Evolutionary conservation across 2,888 invertebrate species (phyloP), one percentile per base, ranked within the genome.

Genomic region (Chrysolina americana): DNA sequence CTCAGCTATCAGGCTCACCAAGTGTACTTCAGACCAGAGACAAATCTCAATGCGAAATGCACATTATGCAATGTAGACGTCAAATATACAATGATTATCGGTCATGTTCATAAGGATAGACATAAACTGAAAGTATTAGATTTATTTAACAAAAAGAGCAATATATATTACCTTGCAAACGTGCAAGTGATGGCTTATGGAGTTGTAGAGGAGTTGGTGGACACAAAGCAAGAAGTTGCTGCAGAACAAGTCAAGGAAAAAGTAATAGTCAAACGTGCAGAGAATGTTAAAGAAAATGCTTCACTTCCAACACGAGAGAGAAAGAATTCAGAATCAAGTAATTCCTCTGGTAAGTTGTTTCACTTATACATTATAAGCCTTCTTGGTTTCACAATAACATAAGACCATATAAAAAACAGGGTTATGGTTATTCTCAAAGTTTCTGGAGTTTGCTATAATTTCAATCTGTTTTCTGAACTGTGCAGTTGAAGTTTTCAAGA

Each of bases 1-100:
- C 48, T 71, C 0, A 28, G 50, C 6, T 80, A 80, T 74, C 86
- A 86, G 71, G 81, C 84, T 8, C 85, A 86, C 74, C 86, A 86
- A 79, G 79, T 83, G 13, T 83, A 82, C 77, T 85, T 86, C 72
- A 68, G 74, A 19, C 83, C 83, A 15, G 74, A 78, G 19, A 36
- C 68, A 15, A 59, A 53, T 21, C 36, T 50, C 19, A 59, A 19
- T 28, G 41, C 78, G 5, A 79, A 63, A 68, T 85, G 83, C 76
- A 65, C 73, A 62, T 65, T 84, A 36, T 85, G 85, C 71, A 68
- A 74, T n/a, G 56, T 50, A 8, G 53, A 44, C 56, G 69, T 81
- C 0, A 56, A 72, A 13, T 69, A 74, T 56, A 56, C 68, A 19
- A 65, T 74, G 41, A 50, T 82, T 0, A 48, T 75, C 17, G 53